These are phyloP conservation scores for Benitochromis conjunctus DNA, from an alignment of 2,113 vertebrate species.

Conservation along the genomic window DNA sequence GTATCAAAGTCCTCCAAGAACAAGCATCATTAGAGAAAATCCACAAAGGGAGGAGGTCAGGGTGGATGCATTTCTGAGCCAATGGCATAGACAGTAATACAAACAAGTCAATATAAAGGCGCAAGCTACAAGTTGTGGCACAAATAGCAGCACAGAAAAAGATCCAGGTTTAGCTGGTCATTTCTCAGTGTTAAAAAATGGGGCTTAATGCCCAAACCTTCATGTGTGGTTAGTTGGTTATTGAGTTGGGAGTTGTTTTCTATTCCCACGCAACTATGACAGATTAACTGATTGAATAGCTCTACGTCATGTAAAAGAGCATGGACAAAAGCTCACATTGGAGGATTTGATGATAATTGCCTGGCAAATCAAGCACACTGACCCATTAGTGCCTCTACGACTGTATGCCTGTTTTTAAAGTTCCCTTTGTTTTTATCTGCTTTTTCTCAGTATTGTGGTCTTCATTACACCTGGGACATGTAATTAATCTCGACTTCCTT, in stretches of 20 bases:
- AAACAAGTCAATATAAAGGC: neutral
- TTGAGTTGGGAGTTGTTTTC: neutral
- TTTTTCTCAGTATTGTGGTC: neutral
- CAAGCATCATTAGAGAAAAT: neutral
- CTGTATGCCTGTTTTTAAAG: neutral
- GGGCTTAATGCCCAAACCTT: neutral
- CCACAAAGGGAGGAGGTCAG: neutral
- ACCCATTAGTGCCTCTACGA: neutral
- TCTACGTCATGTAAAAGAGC: neutral
- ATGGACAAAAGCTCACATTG: neutral
- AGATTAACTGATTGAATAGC: neutral
- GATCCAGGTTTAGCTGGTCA: neutral
- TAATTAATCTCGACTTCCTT: neutral
- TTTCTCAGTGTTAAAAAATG: neutral
- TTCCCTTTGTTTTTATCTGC: neutral
- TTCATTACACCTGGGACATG: neutral
- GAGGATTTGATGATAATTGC: neutral
- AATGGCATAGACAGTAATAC: neutral
- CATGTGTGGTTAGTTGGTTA: neutral
- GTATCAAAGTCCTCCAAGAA: neutral
- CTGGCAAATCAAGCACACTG: neutral
- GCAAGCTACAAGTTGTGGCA: neutral
- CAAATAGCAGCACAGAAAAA: neutral
- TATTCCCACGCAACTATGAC: neutral
- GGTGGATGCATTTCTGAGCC: neutral